Percentiles rank a stretch among this genome's conserved stretches.
These are phyloP conservation scores for Sarotherodon lohbergeri DNA, from an alignment of 2,113 vertebrate genomes.

Conservation along the genomic window DNA sequence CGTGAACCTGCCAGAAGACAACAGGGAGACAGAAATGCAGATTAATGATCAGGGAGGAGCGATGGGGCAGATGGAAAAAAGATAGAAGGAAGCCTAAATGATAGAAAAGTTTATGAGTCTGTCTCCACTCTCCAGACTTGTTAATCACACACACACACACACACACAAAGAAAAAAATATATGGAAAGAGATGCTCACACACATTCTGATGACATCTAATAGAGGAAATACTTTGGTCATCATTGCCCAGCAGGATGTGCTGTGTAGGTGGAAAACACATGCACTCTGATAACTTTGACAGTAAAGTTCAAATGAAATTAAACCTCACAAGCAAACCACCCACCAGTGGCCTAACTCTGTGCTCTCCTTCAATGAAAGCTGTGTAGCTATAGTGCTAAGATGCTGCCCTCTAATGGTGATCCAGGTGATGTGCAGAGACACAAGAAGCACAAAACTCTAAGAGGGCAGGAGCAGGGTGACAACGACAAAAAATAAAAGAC, in stretches of 20 bases:
- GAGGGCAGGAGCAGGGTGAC: neutral
- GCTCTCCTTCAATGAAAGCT: neutral
- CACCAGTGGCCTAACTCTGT: neutral
- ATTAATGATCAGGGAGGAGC: neutral
- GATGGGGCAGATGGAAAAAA: neutral
- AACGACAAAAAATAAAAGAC: neutral
- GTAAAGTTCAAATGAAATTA: conserved; percentile 37
- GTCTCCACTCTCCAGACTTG: neutral
- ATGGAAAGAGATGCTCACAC: neutral
- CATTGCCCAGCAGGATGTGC: conserved; percentile 9
- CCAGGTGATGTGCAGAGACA: neutral
- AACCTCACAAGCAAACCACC: conserved; percentile 7
- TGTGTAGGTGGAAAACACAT: conserved; percentile 6
- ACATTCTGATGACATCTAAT: conserved; percentile 7
- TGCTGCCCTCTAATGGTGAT: conserved; percentile 41
- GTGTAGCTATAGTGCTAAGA: neutral
- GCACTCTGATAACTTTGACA: conserved; percentile 10
- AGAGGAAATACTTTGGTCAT: conserved; percentile 26
- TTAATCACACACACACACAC: neutral
- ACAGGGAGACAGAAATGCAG: neutral
- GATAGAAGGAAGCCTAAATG: neutral
- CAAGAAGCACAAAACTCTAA: neutral
- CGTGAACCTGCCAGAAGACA: conserved; percentile 57
- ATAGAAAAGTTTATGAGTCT: neutral
- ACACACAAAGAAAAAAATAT: neutral